Base-by-base conservation (phyloP, 1,140 invertebrate species). In the Choristoneura fumiferana region DNA sequence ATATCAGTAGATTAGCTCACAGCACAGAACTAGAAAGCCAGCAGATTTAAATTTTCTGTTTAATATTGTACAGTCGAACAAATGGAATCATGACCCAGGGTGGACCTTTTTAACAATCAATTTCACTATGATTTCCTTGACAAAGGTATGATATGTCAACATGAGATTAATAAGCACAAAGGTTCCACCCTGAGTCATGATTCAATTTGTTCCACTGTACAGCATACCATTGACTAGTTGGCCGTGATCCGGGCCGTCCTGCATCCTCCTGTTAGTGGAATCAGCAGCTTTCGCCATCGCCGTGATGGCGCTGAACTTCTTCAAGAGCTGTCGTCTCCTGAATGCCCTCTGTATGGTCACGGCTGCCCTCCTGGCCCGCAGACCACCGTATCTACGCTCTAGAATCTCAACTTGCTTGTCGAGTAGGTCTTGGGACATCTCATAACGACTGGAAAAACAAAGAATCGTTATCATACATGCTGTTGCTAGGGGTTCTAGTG, bases 381-480 rank as follows among this genome's bases (percentile, higher is more conserved):
- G 92, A 14, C 98, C 98, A 37, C 98, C 98, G 92, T 99, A 99
- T 80, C 98, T 97, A 62, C 96, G 89, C 89, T 99, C 97, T 68
- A 99, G 88, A 91, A 98, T 95, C 91, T 98, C 97, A 61, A 98
- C 95, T 91, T 98, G 96, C 87, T 98, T 98, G 79, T 98, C 97
- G 60, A 98, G 91, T 29, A 99, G 91, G 85, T 99, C 97, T 91
- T 98, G 97, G 36, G 97, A 98, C 75, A 99, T 91, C 90, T 99
- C 98, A 92, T 99, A 99, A 71, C 95, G 96, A 78, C 87, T 87
- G 82, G 4, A 85, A 86, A n/a, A 33, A 35, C 34, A 34, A 13
- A 49, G 33, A 14, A 8, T 37, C 2, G 22, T 64, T 15, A 54
- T 56, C 17, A 43, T 54, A 33, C 18, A 37, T 65, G 54, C 8